Evolutionary conservation across 2,113 vertebrate genomes (phyloP).

Genomic region (Dasyurus viverrinus): DNA sequence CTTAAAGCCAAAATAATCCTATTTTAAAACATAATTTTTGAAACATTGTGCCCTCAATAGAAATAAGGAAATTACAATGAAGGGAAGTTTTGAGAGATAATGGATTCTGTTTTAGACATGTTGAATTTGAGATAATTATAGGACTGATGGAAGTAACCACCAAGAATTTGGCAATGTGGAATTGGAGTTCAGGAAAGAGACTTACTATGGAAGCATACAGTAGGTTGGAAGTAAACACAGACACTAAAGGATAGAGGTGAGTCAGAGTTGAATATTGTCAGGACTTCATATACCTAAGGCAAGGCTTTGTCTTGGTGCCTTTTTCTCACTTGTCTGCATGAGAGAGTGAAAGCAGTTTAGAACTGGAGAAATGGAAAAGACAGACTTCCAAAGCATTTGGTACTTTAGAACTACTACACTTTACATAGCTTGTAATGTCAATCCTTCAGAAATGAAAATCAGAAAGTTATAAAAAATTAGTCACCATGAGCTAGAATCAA

Average conservation of each 20-base stretch:
- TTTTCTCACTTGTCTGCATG: not conserved
- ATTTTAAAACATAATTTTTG: not conserved
- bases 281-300: not conserved
- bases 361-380: not conserved
- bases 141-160: no score
- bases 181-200: not conserved
- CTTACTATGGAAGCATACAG: not conserved
- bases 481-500: not conserved
- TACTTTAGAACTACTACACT: not conserved
- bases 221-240: not conserved
- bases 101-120: not conserved
- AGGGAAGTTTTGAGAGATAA: not conserved
- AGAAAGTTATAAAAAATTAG: not conserved
- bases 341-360: not conserved
- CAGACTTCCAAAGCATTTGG: not conserved
- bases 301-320: not conserved
- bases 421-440: not conserved
- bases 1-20: accelerated
- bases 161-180: not conserved
- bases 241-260: not conserved
- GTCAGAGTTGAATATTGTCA: not conserved
- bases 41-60: not conserved
- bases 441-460: not conserved
- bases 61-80: not conserved
- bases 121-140: not conserved